Evolutionary conservation across 2,888 invertebrate species (phyloP).

Genomic region (Scaptomyza cyrtandrae): DNA sequence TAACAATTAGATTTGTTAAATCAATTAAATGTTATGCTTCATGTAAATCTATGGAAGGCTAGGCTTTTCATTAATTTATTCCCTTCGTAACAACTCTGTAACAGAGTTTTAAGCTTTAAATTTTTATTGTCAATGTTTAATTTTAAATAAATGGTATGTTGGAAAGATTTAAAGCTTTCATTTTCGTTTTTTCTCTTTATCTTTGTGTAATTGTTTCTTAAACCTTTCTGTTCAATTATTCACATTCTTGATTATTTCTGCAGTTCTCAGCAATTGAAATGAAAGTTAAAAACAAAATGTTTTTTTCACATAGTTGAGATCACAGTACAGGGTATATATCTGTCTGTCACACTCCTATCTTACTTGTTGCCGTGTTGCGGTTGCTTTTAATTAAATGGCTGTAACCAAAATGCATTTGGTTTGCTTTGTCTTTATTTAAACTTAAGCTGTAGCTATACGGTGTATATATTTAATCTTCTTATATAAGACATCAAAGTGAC

Average conservation of each 20-base stretch:
- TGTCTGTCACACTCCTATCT: background rate
- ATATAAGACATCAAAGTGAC: conserved; percentile 46
- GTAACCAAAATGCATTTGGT: conserved; percentile 34
- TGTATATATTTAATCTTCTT: conserved; percentile 59
- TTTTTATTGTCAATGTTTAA: background rate
- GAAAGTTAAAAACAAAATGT: background rate
- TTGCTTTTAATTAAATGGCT: conserved; percentile 39
- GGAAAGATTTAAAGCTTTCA: too few species aligned
- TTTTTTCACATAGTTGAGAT: background rate
- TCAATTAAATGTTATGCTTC: background rate
- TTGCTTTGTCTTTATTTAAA: conserved; percentile 15
- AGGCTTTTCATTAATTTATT: background rate
- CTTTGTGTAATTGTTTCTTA: background rate
- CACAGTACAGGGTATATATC: conserved; percentile 7
- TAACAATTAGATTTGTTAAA: background rate
- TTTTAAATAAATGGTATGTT: too few species aligned
- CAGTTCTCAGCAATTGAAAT: too few species aligned
- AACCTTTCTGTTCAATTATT: background rate
- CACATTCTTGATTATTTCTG: too few species aligned
- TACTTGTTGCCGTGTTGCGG: conserved; percentile 14
- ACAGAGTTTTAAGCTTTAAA: background rate
- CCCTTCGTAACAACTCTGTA: background rate
- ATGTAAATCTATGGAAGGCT: background rate
- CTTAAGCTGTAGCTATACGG: conserved; percentile 9
- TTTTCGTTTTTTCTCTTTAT: background rate